Conservation (phyloP, 2,888 invertebrate genomes). For the Desoria tigrina region DNA sequence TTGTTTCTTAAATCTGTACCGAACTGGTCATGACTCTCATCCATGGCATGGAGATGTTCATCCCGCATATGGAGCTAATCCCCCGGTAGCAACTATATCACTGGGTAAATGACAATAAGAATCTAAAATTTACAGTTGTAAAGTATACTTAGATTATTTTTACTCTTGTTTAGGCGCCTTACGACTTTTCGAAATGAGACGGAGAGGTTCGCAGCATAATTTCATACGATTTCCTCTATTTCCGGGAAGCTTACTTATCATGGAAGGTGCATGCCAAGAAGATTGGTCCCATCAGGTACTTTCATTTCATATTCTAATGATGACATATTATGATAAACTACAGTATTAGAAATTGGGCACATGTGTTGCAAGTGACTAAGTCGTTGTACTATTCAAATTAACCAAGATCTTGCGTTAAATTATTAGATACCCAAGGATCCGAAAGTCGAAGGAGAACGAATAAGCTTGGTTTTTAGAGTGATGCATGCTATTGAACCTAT, state of each 20-base stretch:
- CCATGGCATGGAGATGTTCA: slow-evolving; percentile 60
- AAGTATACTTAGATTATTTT: too few relatives aligned
- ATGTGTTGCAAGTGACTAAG: too few relatives aligned
- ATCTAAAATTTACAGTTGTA: too few relatives aligned
- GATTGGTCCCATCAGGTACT: slow-evolving; percentile 58
- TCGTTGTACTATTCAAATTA: background rate
- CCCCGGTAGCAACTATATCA: slow-evolving; percentile 49
- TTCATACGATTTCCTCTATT: slow-evolving; percentile 56
- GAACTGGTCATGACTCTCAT: slow-evolving; percentile 59
- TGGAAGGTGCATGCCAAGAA: slow-evolving; percentile 60
- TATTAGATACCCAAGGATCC: slow-evolving; percentile 57
- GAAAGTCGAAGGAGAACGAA: slow-evolving; percentile 57
- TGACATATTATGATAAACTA: background rate
- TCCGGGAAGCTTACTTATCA: slow-evolving; percentile 59
- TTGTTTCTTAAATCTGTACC: slow-evolving; percentile 59
- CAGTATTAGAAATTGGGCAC: too few relatives aligned
- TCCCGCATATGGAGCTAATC: slow-evolving; percentile 55
- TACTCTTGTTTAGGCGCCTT: slow-evolving; percentile 37
- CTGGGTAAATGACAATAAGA: slow-evolving; percentile 41
- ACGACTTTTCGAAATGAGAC: slow-evolving; percentile 46
- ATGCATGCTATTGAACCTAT: slow-evolving; percentile 53
- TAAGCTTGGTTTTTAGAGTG: slow-evolving; percentile 58
- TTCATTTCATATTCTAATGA: background rate
- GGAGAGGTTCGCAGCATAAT: slow-evolving; percentile 41
- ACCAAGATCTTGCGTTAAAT: background rate